Base-by-base conservation (phyloP, 2,888 invertebrate genomes). In the Sarcophaga variegata region DNA sequence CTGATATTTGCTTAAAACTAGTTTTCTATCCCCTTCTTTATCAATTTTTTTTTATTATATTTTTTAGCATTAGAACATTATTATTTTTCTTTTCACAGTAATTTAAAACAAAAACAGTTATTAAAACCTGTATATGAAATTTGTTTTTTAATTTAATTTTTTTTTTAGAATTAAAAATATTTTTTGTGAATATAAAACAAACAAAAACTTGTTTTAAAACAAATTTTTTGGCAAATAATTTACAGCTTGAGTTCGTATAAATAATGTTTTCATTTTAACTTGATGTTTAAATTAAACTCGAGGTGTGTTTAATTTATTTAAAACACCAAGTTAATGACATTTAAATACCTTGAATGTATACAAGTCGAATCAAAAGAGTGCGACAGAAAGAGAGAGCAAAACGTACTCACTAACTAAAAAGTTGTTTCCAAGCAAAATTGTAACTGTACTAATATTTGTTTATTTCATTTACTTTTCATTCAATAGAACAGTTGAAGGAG, bases 61-160 rank as follows among this genome's bases (percentile, higher is more conserved):
- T 4, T 54, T 54, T 54, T 14, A 54, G 63, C 81, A 83, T 83
- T 77, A 83, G 77, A 82, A 71, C 64, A 47, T 64, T 63, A 25
- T 25, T 62, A 5, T 22, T 76, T 49, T 85, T 81, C 64, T 85
- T 45, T 81, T 63, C 17, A 12, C 47, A 60, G 54, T 71, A 12
- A 20, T 64, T 67, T 63, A 49, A 49, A 25, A 25, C 63, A 83
- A 66, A 83, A 86, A 86, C 86, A 86, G 86, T 86, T 86, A 86
- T 77, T 72, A 77, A 86, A 86, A 83, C 83, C 76, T 45, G 86
- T 77, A 77, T 78, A 62, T 77, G 2, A 54, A 64, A 71, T 59
- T 25, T 45, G 0, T 45, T 45, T 59, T 62, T 22, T 4, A 49
- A 70, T 37, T 60, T 60, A 20, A 79, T 54, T 78, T 78, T 77